These are phyloP conservation scores for Nannospalax galili DNA, from an alignment of 2,113 vertebrate genomes.

Conservation along the genomic window DNA sequence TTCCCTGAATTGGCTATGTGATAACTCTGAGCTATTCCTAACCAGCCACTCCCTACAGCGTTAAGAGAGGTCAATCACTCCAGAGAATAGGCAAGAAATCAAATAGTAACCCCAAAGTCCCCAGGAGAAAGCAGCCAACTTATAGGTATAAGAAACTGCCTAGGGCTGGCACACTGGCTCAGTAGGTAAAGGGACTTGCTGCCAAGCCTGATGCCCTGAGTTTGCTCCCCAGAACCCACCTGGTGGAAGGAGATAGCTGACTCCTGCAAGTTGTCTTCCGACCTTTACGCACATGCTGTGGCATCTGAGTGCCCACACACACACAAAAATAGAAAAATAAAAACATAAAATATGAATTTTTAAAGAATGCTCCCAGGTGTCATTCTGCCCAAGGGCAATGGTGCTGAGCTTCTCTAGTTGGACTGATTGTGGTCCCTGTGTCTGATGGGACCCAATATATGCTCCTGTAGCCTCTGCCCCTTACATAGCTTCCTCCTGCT, in stretches of 20 bases:
- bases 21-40: constrained; percentile 60
- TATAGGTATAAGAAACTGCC: not conserved
- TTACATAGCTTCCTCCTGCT: not conserved
- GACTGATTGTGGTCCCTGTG: accelerated
- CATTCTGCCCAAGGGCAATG: accelerated
- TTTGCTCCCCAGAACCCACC: not conserved
- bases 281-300: not conserved
- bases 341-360: not conserved
- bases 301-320: not conserved
- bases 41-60: not conserved
- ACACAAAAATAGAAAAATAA: not conserved
- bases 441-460: not conserved
- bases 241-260: not conserved
- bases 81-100: not conserved
- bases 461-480: not conserved
- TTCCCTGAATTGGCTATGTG: constrained; percentile 56
- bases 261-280: not conserved
- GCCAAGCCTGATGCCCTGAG: not conserved
- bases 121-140: not conserved
- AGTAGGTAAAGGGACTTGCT: not conserved
- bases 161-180: not conserved
- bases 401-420: not conserved
- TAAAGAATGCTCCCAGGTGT: not conserved
- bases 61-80: constrained; percentile 51
- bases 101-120: not conserved